Evolutionary conservation across 1,140 invertebrate species (phyloP), one percentile per base, ranked within the genome.

Genomic region (Brachionus sp.): DNA sequence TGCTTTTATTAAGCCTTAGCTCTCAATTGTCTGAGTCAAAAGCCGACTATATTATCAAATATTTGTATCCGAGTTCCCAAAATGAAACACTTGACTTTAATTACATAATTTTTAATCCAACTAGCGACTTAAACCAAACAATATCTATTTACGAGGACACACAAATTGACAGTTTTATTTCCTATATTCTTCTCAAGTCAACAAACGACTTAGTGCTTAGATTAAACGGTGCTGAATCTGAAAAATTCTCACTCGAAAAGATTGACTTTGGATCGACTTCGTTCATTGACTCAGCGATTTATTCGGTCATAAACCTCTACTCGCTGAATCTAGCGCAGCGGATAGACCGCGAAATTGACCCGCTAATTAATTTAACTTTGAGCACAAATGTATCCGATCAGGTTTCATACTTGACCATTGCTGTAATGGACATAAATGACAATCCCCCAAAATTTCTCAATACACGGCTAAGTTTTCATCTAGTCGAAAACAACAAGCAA

Each of bases 61-160:
- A 75, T 12, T 25, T 75, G 3, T 37, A 37, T 46, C 39, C 70
- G 5, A 29, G 7, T 10, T 25, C 4, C 2, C 25, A 5, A 46
- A 44, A 75, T 16, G 19, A 33, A 6, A 12, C 70, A 46, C 5
- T 29, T 12, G 70, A 75, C 44, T 50, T 33, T 75, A 75, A 44
- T 46, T 75, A 29, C 19, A 75, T 75, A 23, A 46, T 50, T 0
- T 33, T 75, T 33, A 33, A 25, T 19, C 7, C 19, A 13, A 75
- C n/a, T 29, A 75, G 19, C 4, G 70, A 75, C 44, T 50, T 46
- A 29, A 75, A 75, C 19, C n/a, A 75, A 25, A 75, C 70, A 19
- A 75, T 75, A 25, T 25, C 19, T 25, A 3, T 75, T 5, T 19
- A 44, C 23, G 70, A 75, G 23, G 7, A 46, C 2, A 46, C 33